These are phyloP conservation scores for Tolmerus cingulatus DNA, from an alignment of 2,888 invertebrate genomes.

Conservation along the genomic window DNA sequence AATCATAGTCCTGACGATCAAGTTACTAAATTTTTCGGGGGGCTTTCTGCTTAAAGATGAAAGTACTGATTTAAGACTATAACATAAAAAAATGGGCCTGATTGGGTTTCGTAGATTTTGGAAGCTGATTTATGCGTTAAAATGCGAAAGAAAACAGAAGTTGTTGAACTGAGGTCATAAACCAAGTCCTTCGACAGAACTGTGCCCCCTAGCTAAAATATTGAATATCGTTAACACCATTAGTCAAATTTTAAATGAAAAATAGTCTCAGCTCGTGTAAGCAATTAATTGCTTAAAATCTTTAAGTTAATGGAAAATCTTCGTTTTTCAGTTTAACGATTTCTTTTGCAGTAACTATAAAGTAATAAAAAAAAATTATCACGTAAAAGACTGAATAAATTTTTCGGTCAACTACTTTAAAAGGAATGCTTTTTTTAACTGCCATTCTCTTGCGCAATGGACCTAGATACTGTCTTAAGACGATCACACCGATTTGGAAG, in stretches of 20 bases:
- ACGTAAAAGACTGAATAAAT: not conserved
- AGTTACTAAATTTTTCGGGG: not conserved
- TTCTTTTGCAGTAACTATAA: not conserved
- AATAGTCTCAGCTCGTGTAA: not conserved
- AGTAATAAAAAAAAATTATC: not conserved
- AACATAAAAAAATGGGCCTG: not conserved
- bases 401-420: not conserved
- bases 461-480: not conserved
- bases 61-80: not conserved
- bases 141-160: not conserved
- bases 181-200: not conserved
- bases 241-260: not conserved
- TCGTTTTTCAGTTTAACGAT: not conserved
- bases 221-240: not conserved
- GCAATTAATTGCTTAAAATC: not conserved
- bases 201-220: not conserved
- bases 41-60: not conserved
- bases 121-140: not conserved
- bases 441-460: not conserved
- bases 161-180: not conserved
- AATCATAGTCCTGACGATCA: constrained; percentile 12
- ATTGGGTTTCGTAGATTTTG: not conserved
- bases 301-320: not conserved
- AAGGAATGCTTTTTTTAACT: not conserved
- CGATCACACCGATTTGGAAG: not conserved